Evolutionary conservation across 2,888 invertebrate genomes (phyloP).

Genomic region (Polymixis flavicincta): DNA sequence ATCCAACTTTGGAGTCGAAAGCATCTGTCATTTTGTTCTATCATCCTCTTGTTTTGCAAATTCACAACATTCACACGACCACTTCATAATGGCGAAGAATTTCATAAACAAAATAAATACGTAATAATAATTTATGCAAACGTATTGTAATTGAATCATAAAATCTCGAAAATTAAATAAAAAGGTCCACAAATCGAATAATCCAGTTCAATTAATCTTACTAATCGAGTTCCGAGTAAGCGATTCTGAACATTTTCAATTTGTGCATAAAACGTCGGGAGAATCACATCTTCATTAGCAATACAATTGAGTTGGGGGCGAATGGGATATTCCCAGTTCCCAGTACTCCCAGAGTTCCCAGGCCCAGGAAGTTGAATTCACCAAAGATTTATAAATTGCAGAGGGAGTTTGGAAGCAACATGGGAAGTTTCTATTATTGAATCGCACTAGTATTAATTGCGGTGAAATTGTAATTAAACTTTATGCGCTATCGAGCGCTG

Average conservation of each 20-base stretch:
- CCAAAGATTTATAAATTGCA: slow-evolving; percentile 67
- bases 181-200: slow-evolving; percentile 66
- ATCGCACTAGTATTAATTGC: slow-evolving; percentile 63
- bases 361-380: slow-evolving; percentile 72
- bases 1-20: not conserved
- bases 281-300: slow-evolving; percentile 82
- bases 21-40: not conserved
- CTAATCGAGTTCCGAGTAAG: slow-evolving; percentile 68
- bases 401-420: slow-evolving; percentile 60
- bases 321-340: slow-evolving; percentile 73
- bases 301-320: slow-evolving; percentile 78
- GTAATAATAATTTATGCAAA: slow-evolving; percentile 52
- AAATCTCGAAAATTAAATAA: slow-evolving; percentile 63
- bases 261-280: slow-evolving; percentile 75
- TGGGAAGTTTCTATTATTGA: slow-evolving; percentile 62
- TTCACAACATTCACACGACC: slow-evolving; percentile 5
- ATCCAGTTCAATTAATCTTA: slow-evolving; percentile 72
- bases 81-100: slow-evolving; percentile 32
- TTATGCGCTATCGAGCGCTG: slow-evolving; percentile 49
- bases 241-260: slow-evolving; percentile 79
- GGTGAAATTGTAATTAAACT: slow-evolving; percentile 65
- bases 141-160: slow-evolving; percentile 49
- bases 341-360: slow-evolving; percentile 65
- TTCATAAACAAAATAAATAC: slow-evolving; percentile 33
- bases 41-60: not conserved